Evolutionary conservation across 2,113 vertebrate species (phyloP), one percentile per base, ranked within the genome.

Genomic region (Oryzias woworae): DNA sequence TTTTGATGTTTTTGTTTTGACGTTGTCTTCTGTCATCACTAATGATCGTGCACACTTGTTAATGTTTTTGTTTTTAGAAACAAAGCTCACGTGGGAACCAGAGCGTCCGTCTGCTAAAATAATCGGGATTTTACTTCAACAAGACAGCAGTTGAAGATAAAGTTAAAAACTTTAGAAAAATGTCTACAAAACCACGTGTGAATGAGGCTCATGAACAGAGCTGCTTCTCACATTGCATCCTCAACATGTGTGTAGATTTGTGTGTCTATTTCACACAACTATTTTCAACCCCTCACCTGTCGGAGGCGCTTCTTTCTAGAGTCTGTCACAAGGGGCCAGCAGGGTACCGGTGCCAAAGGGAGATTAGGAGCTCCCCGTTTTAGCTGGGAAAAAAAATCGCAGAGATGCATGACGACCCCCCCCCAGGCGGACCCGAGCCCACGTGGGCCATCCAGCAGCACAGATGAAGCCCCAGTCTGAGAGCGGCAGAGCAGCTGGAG

Each of bases 221-320:
- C 26, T 36, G 36, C 12, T 36, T 1, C 36, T 36, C 36, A 36
- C 36, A 10, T 36, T 36, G 36, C 36, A 65, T 68, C 53, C 53
- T 50, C 56, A 55, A 73, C 49, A 6, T 20, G 66, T 67, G 61
- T 55, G 71, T 48, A 47, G 61, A 62, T 55, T 58, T 18, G 53
- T 66, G 52, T 65, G 46, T 75, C 73, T 62, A 55, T 82, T 69
- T 85, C 62, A 66, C 63, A 22, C 63, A 79, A 79, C 89, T 92
- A 91, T 92, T 91, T 88, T 85, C 73, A 72, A 77, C 75, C 55
- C 66, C 79, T 93, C 91, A 92, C 90, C 90, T 93, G 91, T 92
- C 88, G 79, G 79, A 82, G 74, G 85, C 73, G 70, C 88, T 83
- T 91, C 86, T 91, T 89, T 87, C 88, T 81, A 87, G 89, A 91